Conservation (phyloP, 2,797 vertebrate genomes). For the Notolepis coatsorum region DNA sequence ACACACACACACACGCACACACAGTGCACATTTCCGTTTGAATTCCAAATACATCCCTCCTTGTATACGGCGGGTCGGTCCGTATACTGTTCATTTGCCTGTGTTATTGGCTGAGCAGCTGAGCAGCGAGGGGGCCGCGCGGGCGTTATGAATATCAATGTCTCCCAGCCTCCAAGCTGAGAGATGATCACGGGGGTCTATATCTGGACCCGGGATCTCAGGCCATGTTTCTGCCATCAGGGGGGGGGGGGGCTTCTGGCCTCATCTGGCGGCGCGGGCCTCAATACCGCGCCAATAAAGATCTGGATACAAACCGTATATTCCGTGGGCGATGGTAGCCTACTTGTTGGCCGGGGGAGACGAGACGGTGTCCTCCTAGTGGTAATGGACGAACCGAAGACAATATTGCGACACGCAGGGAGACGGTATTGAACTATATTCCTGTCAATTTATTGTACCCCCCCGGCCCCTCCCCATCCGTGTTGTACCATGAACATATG, state of each 20-base stretch:
- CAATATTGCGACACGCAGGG: constrained; percentile 40
- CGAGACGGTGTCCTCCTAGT: constrained; percentile 59
- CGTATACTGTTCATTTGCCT: constrained; percentile 40
- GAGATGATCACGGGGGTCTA: too few relatives aligned
- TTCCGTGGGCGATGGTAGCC: neutral
- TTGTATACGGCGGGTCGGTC: too few relatives aligned
- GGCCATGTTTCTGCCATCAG: too few relatives aligned
- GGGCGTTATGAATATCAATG: too few relatives aligned
- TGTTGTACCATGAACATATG: constrained; percentile 42
- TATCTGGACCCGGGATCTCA: too few relatives aligned
- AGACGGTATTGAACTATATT: constrained; percentile 43
- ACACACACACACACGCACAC: neutral
- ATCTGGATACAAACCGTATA: constrained; percentile 43
- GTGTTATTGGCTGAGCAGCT: constrained; percentile 67
- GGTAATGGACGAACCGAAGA: constrained; percentile 54
- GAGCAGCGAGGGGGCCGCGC: too few relatives aligned
- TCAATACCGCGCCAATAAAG: constrained; percentile 61
- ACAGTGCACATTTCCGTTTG: constrained; percentile 36
- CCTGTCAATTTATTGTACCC: constrained; percentile 45
- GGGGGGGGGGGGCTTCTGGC: too few relatives aligned
- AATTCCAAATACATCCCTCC: constrained; percentile 35
- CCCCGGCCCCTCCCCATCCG: constrained; percentile 22
- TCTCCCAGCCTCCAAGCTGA: too few relatives aligned
- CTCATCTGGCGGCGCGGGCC: constrained; percentile 41
- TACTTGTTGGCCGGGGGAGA: too few relatives aligned